Percentiles rank a stretch among this genome's conserved stretches.
These are phyloP conservation scores for Hemiscyllium ocellatum DNA, from an alignment of 2,113 vertebrate species.

Conservation along the genomic window DNA sequence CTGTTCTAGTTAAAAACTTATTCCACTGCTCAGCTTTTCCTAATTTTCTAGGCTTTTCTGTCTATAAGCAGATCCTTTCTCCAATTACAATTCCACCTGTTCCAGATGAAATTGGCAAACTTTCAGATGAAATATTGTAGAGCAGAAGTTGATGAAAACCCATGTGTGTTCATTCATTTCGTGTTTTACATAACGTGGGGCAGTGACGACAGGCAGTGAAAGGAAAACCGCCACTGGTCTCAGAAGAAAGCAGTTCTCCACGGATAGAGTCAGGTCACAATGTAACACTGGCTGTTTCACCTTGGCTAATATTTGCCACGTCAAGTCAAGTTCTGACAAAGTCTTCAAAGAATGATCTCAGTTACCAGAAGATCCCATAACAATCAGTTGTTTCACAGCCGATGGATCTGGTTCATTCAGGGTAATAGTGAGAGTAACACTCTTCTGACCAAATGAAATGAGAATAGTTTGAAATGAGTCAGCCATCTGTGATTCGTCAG, in stretches of 20 bases:
- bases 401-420: background rate
- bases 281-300: background rate
- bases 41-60: background rate
- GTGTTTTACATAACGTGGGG: background rate
- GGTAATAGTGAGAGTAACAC: background rate
- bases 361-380: background rate
- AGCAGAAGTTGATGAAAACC: background rate
- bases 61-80: background rate
- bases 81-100: background rate
- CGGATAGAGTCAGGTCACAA: background rate
- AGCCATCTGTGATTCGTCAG: background rate
- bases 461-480: constrained; percentile 19
- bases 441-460: background rate
- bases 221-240: background rate
- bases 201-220: background rate
- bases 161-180: background rate
- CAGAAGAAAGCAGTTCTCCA: background rate
- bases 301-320: background rate
- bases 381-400: background rate
- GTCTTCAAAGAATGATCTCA: background rate
- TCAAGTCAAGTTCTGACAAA: background rate
- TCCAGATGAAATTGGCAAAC: background rate
- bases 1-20: background rate
- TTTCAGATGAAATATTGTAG: background rate
- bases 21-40: background rate